Base-by-base conservation (phyloP, 35 echinoderm and acorn worm genomes). In the Lytechinus pictus region DNA sequence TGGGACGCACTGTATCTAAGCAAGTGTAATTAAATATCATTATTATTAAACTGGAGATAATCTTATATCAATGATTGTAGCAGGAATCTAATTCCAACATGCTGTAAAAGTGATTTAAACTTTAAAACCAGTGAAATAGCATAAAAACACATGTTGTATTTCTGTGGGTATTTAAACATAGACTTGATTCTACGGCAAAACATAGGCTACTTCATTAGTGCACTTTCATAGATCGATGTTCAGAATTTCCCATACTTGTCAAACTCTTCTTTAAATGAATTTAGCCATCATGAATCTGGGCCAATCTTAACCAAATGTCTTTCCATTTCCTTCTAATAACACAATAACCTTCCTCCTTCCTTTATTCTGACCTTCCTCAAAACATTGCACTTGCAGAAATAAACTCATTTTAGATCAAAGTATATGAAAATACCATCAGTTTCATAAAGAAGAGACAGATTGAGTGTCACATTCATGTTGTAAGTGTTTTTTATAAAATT, bases 251-350 rank as follows among this genome's bases (percentile, higher is more conserved):
- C 61, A 24, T 79, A 1, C 9, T 79, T 24, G 19, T 79, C 66
- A 79, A 79, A 79, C 19, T 79, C 21, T 79, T 79, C 19, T 79
- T 24, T 16, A 79, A 16, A 24, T 24, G 7, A 79, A 24, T 79
- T 24, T 79, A 24, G 66, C n/a, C 66, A 79, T 24, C 66, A 79
- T 79, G 12, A 5, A 79, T 79, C 66, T 79, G 66, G 19, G 66
- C 66, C 66, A 79, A 79, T 79, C 66, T 79, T 24, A 16, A 79
- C 66, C 66, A 79, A 79, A 79, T 79, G 66, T 79, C 66, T n/a
- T 79, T 79, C 66, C 16, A 24, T 79, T 79, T 79, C 66, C 66
- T 79, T 79, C 16, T 14, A 79, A 79, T 79, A 79, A 79, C 66
- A 79, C 66, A 5, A 44, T 44, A 44, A 44, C 33, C 33, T 44